phyloP scores from a whole-genome alignment of 1,140 invertebrate species.

The Wasmannia auropunctata region DNA sequence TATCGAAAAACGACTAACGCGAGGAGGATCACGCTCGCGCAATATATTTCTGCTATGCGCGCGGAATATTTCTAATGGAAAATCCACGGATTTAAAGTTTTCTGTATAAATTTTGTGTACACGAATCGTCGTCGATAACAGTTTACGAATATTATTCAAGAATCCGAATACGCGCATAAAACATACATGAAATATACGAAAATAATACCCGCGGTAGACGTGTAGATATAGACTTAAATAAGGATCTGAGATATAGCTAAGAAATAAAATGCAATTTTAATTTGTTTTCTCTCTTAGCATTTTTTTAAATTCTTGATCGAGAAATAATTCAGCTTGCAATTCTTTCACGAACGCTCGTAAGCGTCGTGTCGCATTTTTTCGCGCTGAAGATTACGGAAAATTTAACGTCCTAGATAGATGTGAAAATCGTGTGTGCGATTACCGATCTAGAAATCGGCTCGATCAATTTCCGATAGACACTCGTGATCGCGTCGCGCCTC shows the following conservation, averaged over 20 bases:
- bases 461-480: background rate
- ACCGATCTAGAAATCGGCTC: conserved; percentile 4
- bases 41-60: background rate
- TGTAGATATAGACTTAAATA: background rate
- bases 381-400: background rate
- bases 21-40: background rate
- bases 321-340: background rate
- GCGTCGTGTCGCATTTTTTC: background rate
- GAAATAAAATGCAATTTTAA: background rate
- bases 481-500: background rate
- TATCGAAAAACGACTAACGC: conserved; percentile 20
- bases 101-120: background rate
- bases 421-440: background rate
- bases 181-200: background rate
- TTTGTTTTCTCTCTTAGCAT: background rate
- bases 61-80: background rate
- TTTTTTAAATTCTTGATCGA: background rate
- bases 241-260: background rate
- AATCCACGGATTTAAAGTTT: background rate
- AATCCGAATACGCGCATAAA: background rate
- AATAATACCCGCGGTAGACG: background rate
- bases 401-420: background rate
- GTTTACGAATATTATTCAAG: background rate
- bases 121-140: background rate
- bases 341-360: background rate